Evolutionary conservation across 1,140 invertebrate genomes (phyloP), one percentile per base, ranked within the genome.

Genomic region (Arctopsyche grandis): DNA sequence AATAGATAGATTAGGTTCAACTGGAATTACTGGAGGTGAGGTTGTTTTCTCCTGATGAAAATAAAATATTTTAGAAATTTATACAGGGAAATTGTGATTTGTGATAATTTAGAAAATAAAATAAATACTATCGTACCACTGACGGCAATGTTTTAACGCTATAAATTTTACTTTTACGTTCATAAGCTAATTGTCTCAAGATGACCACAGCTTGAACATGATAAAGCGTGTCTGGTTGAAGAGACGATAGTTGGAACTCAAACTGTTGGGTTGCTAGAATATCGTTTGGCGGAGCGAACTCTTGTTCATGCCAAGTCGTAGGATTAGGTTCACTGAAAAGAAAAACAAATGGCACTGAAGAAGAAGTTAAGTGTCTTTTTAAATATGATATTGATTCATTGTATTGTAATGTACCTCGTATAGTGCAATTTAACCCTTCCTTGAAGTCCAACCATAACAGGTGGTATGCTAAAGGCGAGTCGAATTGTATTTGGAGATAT

Each of bases 371-470:
- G 58, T 16, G 5, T 10, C 21, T 21, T 21, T 21, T 60, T 21
- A 21, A 60, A 4, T 52, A 21, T 22, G 16, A 7, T 7, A 46
- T 46, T n/a, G n/a, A n/a, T n/a, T n/a, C n/a, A n/a, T n/a, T n/a
- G n/a, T 52, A 3, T 12, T 3, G 5, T 26, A 14, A 26, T 26
- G 21, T 26, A 66, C 63, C 24, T 66, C 26, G 94, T 95, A 83
- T 96, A 97, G 83, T 94, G 89, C 75, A 96, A 86, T 86, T 96
- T 94, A 0, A 96, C 93, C 78, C 94, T 91, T 73, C 95, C 95
- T 83, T 95, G 92, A 29, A 96, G 88, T 60, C 95, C 95, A n/a
- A 97, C 94, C 80, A 95, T 91, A 0, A 96, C 88, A 38, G 90
- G 87, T 0, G 96, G 94, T 10, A 97, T 91, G 7, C 92, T 93